Conservation (phyloP, 2,888 invertebrate species). For the Eupeodes latifasciatus region DNA sequence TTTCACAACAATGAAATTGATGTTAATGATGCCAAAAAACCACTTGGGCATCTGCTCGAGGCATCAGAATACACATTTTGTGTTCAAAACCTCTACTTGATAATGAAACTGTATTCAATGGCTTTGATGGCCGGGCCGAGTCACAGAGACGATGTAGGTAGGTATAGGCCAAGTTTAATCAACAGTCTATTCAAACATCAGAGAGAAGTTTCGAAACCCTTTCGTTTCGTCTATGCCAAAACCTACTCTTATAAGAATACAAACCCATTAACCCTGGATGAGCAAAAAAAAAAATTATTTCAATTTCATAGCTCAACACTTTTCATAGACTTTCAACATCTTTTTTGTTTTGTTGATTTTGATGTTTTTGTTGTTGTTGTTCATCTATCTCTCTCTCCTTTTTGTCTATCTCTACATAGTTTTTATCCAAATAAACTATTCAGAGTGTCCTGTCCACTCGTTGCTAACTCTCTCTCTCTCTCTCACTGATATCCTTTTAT, state of each 20-base stretch:
- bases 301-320: slow-evolving; percentile 70
- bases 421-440: slow-evolving; percentile 45
- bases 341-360: slow-evolving; percentile 1
- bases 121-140: neutral
- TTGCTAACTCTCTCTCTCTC: too few species aligned
- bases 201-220: slow-evolving; percentile 19
- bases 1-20: slow-evolving; percentile 12
- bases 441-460: neutral
- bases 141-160: neutral
- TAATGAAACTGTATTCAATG: slow-evolving; percentile 47
- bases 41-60: neutral
- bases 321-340: slow-evolving; percentile 47
- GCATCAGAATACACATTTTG: slow-evolving; percentile 8
- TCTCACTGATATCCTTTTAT: neutral
- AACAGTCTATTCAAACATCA: slow-evolving; percentile 51
- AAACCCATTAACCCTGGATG: slow-evolving; percentile 46
- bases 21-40: slow-evolving; percentile 9
- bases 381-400: neutral
- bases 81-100: slow-evolving; percentile 39
- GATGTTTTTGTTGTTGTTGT: neutral
- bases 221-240: neutral
- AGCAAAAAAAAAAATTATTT: slow-evolving; percentile 49
- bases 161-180: slow-evolving; percentile 50
- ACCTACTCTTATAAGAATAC: neutral
- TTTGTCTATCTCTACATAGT: neutral